A percentile compares a stretch with the other conserved stretches of the same genome.
phyloP scores from a whole-genome alignment of 2,113 vertebrate species.

The Limanda limanda region DNA sequence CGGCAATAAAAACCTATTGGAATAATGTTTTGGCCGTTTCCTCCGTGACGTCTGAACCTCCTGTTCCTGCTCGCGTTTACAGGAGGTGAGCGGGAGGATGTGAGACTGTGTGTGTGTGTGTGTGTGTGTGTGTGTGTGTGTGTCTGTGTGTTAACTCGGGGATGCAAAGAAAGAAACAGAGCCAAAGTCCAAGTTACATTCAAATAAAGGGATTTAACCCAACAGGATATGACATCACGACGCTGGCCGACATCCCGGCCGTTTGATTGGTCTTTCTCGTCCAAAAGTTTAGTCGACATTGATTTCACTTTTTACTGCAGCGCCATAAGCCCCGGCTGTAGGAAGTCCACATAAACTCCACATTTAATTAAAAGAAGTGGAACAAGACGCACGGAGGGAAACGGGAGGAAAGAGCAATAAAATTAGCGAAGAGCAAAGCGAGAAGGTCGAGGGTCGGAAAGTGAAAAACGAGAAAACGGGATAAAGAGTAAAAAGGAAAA shows the following conservation, averaged over 20 bases:
- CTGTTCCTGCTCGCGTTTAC: constrained; percentile 56
- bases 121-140: constrained; percentile 28
- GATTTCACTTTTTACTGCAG: constrained; percentile 57
- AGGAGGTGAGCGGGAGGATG: constrained; percentile 57
- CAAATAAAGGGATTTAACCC: constrained; percentile 53
- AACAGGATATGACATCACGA: constrained; percentile 77
- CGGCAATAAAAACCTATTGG: constrained; percentile 74
- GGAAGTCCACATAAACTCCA: constrained; percentile 40
- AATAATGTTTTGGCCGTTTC: constrained; percentile 73
- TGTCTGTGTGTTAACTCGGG: constrained; percentile 27
- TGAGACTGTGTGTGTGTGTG: constrained; percentile 32
- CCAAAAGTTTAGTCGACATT: constrained; percentile 59
- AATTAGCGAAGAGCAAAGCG: constrained; percentile 13
- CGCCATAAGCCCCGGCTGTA: constrained; percentile 42
- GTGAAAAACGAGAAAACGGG: background rate
- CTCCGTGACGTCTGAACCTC: constrained; percentile 53
- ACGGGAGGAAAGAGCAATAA: constrained; percentile 12
- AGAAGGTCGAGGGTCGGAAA: background rate
- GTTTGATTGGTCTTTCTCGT: constrained; percentile 67
- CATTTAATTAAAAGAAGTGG: constrained; percentile 39
- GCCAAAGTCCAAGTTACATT: constrained; percentile 33
- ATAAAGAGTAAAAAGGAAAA: constrained; percentile 14
- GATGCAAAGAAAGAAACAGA: constrained; percentile 36
- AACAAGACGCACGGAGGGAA: background rate
- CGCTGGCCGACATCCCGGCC: constrained; percentile 52